A percentile compares a stretch with the other conserved stretches of the same genome.
Conservation (phyloP, 2,113 vertebrate species). For the Mormoops blainvillei region DNA sequence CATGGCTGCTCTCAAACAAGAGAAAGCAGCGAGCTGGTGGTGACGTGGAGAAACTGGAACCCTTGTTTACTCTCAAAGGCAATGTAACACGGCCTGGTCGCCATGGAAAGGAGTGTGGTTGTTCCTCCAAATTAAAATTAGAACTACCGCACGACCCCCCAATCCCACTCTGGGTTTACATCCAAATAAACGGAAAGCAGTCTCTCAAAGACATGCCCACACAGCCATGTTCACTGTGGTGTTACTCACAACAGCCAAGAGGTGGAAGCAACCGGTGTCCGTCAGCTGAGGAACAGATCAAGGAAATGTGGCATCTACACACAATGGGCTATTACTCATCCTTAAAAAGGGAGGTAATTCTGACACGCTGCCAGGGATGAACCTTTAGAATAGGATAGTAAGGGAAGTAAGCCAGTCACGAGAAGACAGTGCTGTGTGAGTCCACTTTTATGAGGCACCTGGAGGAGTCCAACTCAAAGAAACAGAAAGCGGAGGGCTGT, state of each 20-base stretch:
- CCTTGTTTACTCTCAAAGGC: not conserved
- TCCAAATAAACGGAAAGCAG: not conserved
- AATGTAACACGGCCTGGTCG: not conserved
- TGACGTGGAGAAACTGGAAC: not conserved
- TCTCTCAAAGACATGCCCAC: not conserved
- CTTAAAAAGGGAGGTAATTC: not conserved
- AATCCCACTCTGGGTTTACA: not conserved
- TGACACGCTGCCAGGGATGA: not conserved
- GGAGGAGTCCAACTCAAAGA: not conserved
- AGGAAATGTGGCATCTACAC: not conserved
- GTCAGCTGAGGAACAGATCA: not conserved
- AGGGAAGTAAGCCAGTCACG: not conserved
- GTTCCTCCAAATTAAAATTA: not conserved
- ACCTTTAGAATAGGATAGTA: not conserved
- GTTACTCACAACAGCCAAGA: not conserved
- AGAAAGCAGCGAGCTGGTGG: not conserved
- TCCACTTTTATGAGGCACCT: not conserved
- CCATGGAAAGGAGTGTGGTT: not conserved
- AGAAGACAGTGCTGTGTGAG: not conserved
- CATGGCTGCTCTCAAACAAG: not conserved
- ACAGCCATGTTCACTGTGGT: not conserved
- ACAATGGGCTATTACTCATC: not conserved
- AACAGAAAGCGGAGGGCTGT: not conserved
- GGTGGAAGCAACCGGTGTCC: too few relatives aligned
- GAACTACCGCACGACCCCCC: not conserved